Conservation (phyloP, 2,113 vertebrate species). For the Halichoerus grypus region DNA sequence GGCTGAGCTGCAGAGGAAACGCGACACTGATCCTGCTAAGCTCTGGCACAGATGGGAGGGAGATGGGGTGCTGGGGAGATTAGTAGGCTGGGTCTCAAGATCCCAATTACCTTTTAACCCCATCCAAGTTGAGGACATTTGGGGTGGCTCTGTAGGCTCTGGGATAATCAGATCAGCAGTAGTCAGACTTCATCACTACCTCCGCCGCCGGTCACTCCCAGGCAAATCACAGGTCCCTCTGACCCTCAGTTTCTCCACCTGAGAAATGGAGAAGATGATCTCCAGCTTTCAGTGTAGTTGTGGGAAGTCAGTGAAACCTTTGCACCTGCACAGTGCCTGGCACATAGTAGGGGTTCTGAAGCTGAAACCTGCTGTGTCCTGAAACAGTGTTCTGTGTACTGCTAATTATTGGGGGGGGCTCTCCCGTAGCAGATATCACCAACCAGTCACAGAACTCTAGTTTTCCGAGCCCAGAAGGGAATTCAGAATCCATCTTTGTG, state of each 20-base stretch:
- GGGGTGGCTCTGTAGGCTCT: neutral
- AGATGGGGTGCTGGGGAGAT: neutral
- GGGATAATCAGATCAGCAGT: neutral
- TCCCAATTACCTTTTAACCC: neutral
- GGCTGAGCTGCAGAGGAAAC: constrained; percentile 61
- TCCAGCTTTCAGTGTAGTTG: neutral
- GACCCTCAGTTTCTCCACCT: neutral
- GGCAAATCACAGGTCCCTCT: neutral
- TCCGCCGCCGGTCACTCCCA: neutral
- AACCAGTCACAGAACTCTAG: neutral
- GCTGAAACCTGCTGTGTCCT: neutral
- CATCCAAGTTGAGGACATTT: neutral
- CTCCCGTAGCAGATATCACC: neutral
- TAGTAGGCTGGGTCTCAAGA: neutral
- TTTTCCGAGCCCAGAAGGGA: neutral
- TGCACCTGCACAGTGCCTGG: neutral
- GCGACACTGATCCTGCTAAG: constrained; percentile 55
- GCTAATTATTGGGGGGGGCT: neutral
- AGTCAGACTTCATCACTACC: neutral
- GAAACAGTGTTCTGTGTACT: neutral
- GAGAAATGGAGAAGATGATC: neutral
- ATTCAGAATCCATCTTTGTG: neutral
- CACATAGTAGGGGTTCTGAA: neutral
- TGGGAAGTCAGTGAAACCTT: neutral
- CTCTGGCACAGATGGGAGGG: constrained; percentile 3